These are phyloP conservation scores for Lanius ludovicianus DNA, from an alignment of 2,113 vertebrate genomes.

Conservation along the genomic window DNA sequence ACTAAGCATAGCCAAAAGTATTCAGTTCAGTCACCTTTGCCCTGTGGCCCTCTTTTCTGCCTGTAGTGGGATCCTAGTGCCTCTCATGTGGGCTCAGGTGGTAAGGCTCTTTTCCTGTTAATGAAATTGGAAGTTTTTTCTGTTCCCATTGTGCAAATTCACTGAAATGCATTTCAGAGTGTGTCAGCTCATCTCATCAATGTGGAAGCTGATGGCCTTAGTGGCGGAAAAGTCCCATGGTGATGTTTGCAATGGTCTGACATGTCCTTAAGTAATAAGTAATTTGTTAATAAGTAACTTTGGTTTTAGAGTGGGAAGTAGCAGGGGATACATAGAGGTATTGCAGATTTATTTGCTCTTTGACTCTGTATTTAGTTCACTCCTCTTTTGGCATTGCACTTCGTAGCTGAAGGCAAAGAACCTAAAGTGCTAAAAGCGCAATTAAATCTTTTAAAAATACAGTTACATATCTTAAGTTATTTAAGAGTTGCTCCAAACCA, in stretches of 20 bases:
- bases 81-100: not conserved
- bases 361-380: not conserved
- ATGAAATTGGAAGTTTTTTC: not conserved
- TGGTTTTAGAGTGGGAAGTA: not conserved
- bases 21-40: not conserved
- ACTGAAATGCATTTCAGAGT: not conserved
- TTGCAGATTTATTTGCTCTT: not conserved
- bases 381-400: not conserved
- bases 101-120: not conserved
- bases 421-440: not conserved
- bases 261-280: not conserved
- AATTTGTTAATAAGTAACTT: not conserved
- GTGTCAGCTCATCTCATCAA: not conserved
- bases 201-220: not conserved
- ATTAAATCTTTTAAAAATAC: not conserved
- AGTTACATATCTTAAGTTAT: not conserved
- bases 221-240: not conserved
- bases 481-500: not conserved
- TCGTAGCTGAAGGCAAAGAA: not conserved
- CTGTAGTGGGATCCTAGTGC: not conserved
- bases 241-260: not conserved
- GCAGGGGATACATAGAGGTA: not conserved
- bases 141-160: not conserved
- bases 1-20: not conserved
- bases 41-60: not conserved